Conservation (phyloP, 1,140 invertebrate genomes). For the Bursaphelenchus mucronatus region DNA sequence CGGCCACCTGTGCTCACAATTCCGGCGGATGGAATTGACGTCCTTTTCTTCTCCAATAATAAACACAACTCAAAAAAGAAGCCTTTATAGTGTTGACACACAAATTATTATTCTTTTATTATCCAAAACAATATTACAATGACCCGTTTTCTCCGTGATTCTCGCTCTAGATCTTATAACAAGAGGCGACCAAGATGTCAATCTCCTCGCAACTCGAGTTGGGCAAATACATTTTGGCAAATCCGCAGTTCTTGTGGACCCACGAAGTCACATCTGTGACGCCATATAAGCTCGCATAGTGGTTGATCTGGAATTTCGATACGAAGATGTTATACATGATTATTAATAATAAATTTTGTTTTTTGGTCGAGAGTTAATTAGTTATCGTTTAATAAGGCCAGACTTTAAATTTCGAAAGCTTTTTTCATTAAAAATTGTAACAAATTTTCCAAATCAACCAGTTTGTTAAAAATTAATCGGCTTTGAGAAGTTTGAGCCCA, state of each 20-base stretch:
- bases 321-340: no score
- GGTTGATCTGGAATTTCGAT: slow-evolving; percentile 51
- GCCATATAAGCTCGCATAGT: slow-evolving; percentile 47
- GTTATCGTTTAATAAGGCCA: no score
- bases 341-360: no score
- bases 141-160: slow-evolving; percentile 21
- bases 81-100: slow-evolving; percentile 5
- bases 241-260: slow-evolving; percentile 42
- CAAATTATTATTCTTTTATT: slow-evolving; percentile 15
- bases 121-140: slow-evolving; percentile 27
- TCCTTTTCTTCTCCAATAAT: background rate
- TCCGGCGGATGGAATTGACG: background rate
- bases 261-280: slow-evolving; percentile 43
- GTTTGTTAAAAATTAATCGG: no score
- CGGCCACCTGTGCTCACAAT: background rate
- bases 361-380: no score
- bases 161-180: slow-evolving; percentile 31
- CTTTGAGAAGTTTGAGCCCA: no score
- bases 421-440: no score
- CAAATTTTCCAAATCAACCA: no score
- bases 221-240: slow-evolving; percentile 59
- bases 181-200: slow-evolving; percentile 54
- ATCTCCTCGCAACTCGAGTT: slow-evolving; percentile 55
- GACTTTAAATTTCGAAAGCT: no score
- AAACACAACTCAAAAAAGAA: slow-evolving; percentile 3